Conservation (phyloP, 2,888 invertebrate species). For the Alloscopus bannaensis region DNA sequence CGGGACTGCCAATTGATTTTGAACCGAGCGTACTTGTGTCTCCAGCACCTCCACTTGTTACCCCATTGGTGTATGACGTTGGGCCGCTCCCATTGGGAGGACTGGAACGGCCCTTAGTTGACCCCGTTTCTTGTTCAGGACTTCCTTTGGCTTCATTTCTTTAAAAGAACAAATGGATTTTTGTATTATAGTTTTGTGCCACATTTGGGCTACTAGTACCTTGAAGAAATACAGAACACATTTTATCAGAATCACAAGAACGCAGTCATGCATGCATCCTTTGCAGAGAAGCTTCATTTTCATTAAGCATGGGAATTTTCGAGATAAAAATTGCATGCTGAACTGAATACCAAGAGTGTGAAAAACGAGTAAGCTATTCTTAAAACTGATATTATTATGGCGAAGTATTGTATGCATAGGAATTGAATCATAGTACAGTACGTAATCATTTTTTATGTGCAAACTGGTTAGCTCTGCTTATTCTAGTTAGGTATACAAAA, state of each 20-base stretch:
- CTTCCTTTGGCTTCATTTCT: constrained; percentile 63
- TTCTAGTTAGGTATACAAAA: too few relatives aligned
- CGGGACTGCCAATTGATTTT: constrained; percentile 65
- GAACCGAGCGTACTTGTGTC: constrained; percentile 20
- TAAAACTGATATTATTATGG: too few relatives aligned
- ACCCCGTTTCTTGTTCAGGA: constrained; percentile 41
- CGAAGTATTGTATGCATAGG: neutral
- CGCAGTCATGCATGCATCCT: neutral
- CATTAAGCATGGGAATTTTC: constrained; percentile 25
- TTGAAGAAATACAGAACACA: too few relatives aligned
- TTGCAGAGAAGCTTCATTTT: neutral
- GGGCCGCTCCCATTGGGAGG: constrained; percentile 45
- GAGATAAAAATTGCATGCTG: neutral
- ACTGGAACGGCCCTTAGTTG: constrained; percentile 41
- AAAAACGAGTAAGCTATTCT: neutral
- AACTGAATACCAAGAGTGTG: neutral
- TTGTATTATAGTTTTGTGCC: too few relatives aligned
- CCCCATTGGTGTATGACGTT: constrained; percentile 57
- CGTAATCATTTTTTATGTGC: too few relatives aligned
- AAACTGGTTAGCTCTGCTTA: too few relatives aligned
- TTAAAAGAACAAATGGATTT: constrained; percentile 11
- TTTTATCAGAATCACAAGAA: neutral
- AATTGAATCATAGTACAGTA: too few relatives aligned
- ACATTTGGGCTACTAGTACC: too few relatives aligned
- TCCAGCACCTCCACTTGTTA: constrained; percentile 32